Evolutionary conservation across 1,140 invertebrate species (phyloP).

Genomic region (Hydropsyche tenuis): DNA sequence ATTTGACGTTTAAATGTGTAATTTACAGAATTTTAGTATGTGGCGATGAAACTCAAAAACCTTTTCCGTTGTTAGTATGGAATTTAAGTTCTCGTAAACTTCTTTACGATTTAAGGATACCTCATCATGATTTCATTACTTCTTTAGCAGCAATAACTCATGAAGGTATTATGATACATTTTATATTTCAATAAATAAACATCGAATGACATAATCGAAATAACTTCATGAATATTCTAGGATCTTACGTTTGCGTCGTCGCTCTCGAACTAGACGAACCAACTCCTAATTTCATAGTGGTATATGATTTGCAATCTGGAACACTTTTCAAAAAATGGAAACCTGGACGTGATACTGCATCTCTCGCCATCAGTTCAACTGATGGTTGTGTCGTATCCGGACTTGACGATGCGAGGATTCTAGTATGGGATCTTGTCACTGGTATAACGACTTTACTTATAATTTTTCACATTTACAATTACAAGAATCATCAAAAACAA

Average conservation of each 20-base stretch:
- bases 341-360: conserved; percentile 78
- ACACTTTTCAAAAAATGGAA: conserved; percentile 92
- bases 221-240: conserved; percentile 51
- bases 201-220: background rate
- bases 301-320: conserved; percentile 91
- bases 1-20: background rate
- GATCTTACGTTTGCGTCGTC: conserved; percentile 72
- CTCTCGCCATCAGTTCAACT: conserved; percentile 80
- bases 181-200: conserved; percentile 13
- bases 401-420: conserved; percentile 78
- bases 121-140: conserved; percentile 88
- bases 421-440: conserved; percentile 89
- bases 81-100: conserved; percentile 82
- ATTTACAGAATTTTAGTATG: conserved; percentile 77
- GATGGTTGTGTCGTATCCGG: conserved; percentile 84
- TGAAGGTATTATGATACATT: conserved; percentile 65
- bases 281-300: conserved; percentile 86
- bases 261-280: conserved; percentile 81
- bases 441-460: conserved; percentile 57
- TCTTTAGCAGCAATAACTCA: conserved; percentile 83
- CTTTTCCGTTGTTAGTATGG: conserved; percentile 88
- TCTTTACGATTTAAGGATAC: conserved; percentile 84
- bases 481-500: background rate
- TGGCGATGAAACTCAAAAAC: conserved; percentile 90
- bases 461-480: conserved; percentile 19